Evolutionary conservation across 1,140 invertebrate species (phyloP).

Genomic region (Plutomurus gul): DNA sequence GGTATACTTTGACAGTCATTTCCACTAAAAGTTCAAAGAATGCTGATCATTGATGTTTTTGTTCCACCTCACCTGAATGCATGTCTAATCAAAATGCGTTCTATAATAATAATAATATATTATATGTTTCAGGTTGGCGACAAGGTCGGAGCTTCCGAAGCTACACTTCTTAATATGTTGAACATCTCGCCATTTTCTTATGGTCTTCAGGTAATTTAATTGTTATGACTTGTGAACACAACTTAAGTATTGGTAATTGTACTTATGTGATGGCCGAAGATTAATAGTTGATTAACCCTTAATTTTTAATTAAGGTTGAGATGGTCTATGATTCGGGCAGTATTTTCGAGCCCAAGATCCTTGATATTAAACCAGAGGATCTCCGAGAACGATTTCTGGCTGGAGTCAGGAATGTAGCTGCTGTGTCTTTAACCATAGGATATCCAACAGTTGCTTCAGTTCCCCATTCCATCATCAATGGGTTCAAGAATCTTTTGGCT

Average conservation of each 20-base stretch:
- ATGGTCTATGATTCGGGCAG: conserved; percentile 98
- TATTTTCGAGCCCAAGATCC: conserved; percentile 92
- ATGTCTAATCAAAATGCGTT: not conserved
- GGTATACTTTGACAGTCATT: too few relatives aligned
- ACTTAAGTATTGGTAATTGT: not conserved
- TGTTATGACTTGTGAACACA: too few relatives aligned
- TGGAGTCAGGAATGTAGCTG: conserved; percentile 90
- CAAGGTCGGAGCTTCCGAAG: conserved; percentile 97
- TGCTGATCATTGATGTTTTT: not conserved
- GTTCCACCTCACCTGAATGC: not conserved
- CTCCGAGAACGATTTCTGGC: conserved; percentile 65
- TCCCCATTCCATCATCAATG: conserved; percentile 95
- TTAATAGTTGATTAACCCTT: not conserved
- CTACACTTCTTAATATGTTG: conserved; percentile 98
- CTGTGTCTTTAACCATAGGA: conserved; percentile 89
- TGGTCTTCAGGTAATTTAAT: conserved; percentile 78
- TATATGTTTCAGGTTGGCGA: conserved; percentile 84
- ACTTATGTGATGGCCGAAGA: not conserved
- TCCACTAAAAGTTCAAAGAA: too few relatives aligned
- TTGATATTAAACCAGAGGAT: conserved; percentile 98
- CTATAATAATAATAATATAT: not conserved
- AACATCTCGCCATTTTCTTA: conserved; percentile 99
- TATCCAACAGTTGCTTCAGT: conserved; percentile 96
- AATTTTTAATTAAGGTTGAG: conserved; percentile 58
- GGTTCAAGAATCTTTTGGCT: conserved; percentile 97